phyloP scores from a whole-genome alignment of 1,140 invertebrate species.

The Hylyphantes graminicola region DNA sequence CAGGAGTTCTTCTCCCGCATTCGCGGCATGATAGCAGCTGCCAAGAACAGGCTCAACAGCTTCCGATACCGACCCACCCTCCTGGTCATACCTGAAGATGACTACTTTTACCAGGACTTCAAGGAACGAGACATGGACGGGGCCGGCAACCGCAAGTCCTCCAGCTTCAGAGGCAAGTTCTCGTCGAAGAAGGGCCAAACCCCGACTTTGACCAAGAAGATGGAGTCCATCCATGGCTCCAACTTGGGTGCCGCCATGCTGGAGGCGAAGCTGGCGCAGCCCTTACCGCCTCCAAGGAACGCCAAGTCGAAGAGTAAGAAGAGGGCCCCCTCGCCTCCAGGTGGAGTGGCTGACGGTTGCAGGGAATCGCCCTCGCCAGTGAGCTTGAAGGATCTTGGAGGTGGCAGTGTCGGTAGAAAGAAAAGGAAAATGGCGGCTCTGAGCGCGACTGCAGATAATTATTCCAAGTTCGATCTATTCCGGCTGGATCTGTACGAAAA shows the following conservation, averaged over 20 bases:
- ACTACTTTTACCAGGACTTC: slow-evolving; percentile 64
- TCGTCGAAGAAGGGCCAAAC: not conserved
- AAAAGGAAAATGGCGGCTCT: slow-evolving; percentile 10
- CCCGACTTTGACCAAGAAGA: slow-evolving; percentile 6
- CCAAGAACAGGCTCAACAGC: slow-evolving; percentile 84
- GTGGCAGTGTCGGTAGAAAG: slow-evolving; percentile 31
- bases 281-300: slow-evolving; percentile 45
- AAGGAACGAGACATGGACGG: slow-evolving; percentile 49
- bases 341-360: slow-evolving; percentile 1
- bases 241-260: slow-evolving; percentile 47
- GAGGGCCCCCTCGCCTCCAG: slow-evolving; percentile 53
- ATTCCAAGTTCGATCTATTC: slow-evolving; percentile 58
- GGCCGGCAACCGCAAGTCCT: not conserved
- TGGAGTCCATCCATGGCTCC: slow-evolving; percentile 46
- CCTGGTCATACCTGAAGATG: slow-evolving; percentile 84
- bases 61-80: slow-evolving; percentile 84
- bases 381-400: slow-evolving; percentile 24
- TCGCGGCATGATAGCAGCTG: slow-evolving; percentile 86
- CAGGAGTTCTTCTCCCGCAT: slow-evolving; percentile 88
- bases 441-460: slow-evolving; percentile 17
- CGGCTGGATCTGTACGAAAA: slow-evolving; percentile 56
- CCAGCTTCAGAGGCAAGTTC: slow-evolving; percentile 28
- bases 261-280: slow-evolving; percentile 48
- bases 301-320: slow-evolving; percentile 36
- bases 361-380: slow-evolving; percentile 36